Evolutionary conservation across 1,140 invertebrate species (phyloP), one percentile per base, ranked within the genome.

Genomic region (Heliconius congener): DNA sequence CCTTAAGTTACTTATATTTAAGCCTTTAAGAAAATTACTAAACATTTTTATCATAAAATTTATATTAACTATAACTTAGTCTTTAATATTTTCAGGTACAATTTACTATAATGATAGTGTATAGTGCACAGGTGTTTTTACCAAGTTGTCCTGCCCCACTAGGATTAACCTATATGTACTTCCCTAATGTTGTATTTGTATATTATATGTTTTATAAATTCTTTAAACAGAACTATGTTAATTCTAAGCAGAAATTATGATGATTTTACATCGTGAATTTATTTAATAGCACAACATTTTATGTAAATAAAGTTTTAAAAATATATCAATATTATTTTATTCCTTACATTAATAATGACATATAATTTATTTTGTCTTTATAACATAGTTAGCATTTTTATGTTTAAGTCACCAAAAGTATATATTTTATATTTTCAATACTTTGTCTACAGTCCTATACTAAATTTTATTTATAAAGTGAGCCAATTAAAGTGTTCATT

Each of bases 121-220:
- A 96, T 86, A 94, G 94, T 19, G 76, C 91, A 1, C 95, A 95
- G 88, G 94, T 95, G 13, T 88, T 96, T 71, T 80, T 95, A 73
- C 95, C 96, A 6, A 94, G 93, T 30, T 96, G 96, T 83, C 89
- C 94, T 1, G 95, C 95, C 11, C 95, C 95, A 3, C 94, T 88
- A 81, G 95, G 94, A 57, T 85, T 95, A 8, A 87, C 93, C 6
- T 90, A 93, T 11, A 83, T 96, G 13, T 95, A 96, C 91, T 93
- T 97, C 80, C 91, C 95, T 27, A 96, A 97, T 87, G 94, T 97
- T 2, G 57, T 95, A 60, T 87, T 96, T 72, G 95, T 97, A 75
- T 97, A 96, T 82, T 96, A 96, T 86, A 95, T 97, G 91, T 97
- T 97, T 86, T 96, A 96, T 80, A 95, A 96, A 71, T 57, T 57